A percentile compares a stretch with the other conserved stretches of the same genome.
Evolutionary conservation across 2,113 vertebrate species (phyloP).

Genomic region (Takifugu flavidus): DNA sequence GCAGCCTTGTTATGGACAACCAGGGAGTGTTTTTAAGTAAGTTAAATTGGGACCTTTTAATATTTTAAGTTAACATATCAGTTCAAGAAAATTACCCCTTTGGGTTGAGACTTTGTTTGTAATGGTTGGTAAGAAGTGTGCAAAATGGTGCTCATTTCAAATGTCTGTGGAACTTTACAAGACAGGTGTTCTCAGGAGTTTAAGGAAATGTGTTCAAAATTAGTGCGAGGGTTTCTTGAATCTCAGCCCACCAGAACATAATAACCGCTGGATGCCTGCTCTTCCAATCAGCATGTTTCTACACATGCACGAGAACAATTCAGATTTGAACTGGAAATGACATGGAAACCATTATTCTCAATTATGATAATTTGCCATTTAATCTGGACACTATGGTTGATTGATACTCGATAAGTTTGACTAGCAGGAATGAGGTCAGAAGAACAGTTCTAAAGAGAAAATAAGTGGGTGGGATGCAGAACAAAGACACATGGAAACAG

Average conservation of each 20-base stretch:
- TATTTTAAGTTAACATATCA: background rate
- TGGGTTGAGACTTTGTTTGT: no score
- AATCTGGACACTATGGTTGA: constrained; percentile 63
- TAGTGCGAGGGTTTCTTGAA: constrained; percentile 27
- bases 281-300: constrained; percentile 10
- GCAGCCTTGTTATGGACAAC: constrained; percentile 17
- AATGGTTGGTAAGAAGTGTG: no score
- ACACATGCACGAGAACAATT: constrained; percentile 52
- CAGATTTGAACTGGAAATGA: constrained; percentile 58
- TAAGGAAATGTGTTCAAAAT: constrained; percentile 31
- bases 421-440: constrained; percentile 54
- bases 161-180: no score
- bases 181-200: no score
- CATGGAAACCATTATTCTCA: constrained; percentile 70
- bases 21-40: background rate
- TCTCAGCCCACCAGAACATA: constrained; percentile 11
- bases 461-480: constrained; percentile 37
- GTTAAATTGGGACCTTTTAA: background rate
- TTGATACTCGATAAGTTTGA: constrained; percentile 50
- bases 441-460: constrained; percentile 42
- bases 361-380: constrained; percentile 71
- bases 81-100: background rate
- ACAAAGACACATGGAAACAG: constrained; percentile 33
- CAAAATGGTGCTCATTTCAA: background rate
- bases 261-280: background rate